Percentiles rank a stretch among this genome's conserved stretches.
Evolutionary conservation across 2,888 invertebrate species (phyloP).

Genomic region (Ichneumon xanthorius): DNA sequence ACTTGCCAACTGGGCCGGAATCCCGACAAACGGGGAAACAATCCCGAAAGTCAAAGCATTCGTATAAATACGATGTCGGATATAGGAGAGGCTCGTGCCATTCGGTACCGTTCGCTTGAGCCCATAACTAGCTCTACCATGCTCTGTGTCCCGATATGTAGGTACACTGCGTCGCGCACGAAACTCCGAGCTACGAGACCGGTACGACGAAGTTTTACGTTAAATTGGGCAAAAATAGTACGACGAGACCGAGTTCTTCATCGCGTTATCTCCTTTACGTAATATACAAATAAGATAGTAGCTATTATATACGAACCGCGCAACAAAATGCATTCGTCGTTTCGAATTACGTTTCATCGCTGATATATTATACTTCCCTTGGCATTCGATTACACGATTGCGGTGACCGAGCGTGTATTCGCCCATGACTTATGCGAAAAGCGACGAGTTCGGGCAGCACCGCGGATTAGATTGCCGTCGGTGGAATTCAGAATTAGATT

Average conservation of each 20-base stretch:
- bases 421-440: neutral
- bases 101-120: slow-evolving; percentile 55
- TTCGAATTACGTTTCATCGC: slow-evolving; percentile 9
- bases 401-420: slow-evolving; percentile 6
- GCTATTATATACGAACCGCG: slow-evolving; percentile 9
- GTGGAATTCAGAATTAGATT: neutral
- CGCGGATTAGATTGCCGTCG: neutral
- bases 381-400: neutral
- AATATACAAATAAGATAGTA: slow-evolving; percentile 26
- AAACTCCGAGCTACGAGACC: slow-evolving; percentile 32
- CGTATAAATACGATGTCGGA: slow-evolving; percentile 63
- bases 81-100: slow-evolving; percentile 51
- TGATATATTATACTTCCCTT: neutral
- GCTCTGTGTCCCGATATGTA: slow-evolving; percentile 31
- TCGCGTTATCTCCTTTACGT: slow-evolving; percentile 28
- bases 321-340: neutral
- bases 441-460: neutral
- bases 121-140: slow-evolving; percentile 22
- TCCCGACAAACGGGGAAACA: slow-evolving; percentile 50
- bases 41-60: slow-evolving; percentile 65
- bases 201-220: slow-evolving; percentile 48
- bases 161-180: slow-evolving; percentile 51
- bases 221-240: slow-evolving; percentile 44
- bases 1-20: slow-evolving; percentile 56
- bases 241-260: slow-evolving; percentile 36